A percentile compares a stretch with the other conserved stretches of the same genome.
These are phyloP conservation scores for Alsophila aescularia DNA, from an alignment of 2,888 invertebrate genomes.

Conservation along the genomic window DNA sequence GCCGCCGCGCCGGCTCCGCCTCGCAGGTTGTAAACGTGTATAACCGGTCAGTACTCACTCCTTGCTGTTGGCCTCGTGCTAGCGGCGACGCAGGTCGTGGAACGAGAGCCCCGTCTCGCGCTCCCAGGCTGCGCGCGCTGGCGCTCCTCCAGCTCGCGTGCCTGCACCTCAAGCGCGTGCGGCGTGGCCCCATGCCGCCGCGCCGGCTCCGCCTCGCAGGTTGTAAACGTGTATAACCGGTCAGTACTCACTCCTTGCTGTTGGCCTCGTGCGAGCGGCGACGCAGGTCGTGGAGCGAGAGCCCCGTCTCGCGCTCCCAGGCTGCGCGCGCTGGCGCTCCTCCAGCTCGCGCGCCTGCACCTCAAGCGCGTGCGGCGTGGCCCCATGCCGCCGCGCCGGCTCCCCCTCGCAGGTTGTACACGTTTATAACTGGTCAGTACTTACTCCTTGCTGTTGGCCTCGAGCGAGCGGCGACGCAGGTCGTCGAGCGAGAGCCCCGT, in stretches of 20 bases:
- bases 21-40: too few species aligned
- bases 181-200: slow-evolving; percentile 92
- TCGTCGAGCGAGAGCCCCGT: slow-evolving; percentile 96
- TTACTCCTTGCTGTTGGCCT: too few species aligned
- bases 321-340: slow-evolving; percentile 95
- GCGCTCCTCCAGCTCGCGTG: background rate
- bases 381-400: slow-evolving; percentile 91
- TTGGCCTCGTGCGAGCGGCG: slow-evolving; percentile 94
- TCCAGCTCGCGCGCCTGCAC: slow-evolving; percentile 98
- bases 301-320: slow-evolving; percentile 93
- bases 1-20: slow-evolving; percentile 94
- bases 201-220: too few species aligned
- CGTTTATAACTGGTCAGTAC: slow-evolving; percentile 89
- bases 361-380: slow-evolving; percentile 93
- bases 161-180: slow-evolving; percentile 96
- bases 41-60: too few species aligned
- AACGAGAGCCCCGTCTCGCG: slow-evolving; percentile 94
- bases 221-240: slow-evolving; percentile 76
- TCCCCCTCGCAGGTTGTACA: slow-evolving; percentile 9
- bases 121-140: too few species aligned
- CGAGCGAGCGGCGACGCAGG: slow-evolving; percentile 92
- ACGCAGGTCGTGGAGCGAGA: slow-evolving; percentile 94
- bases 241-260: too few species aligned
- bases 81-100: slow-evolving; percentile 94
- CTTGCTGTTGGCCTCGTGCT: slow-evolving; percentile 90